These are phyloP conservation scores for Mandrillus leucophaeus DNA, from an alignment of 2,113 vertebrate genomes.

Conservation along the genomic window DNA sequence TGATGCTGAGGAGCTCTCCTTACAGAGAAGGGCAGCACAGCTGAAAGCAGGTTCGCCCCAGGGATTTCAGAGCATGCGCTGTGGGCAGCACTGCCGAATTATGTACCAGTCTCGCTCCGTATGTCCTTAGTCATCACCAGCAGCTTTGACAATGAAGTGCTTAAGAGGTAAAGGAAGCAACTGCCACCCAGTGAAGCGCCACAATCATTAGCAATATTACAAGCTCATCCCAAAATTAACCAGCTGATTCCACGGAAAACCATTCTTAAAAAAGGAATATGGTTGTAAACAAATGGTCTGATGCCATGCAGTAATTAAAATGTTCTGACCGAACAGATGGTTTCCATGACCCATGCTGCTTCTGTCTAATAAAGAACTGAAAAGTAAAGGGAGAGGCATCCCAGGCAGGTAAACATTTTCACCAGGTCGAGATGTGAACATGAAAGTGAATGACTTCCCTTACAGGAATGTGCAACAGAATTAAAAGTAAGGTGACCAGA, in stretches of 20 bases:
- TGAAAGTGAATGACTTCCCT: not conserved
- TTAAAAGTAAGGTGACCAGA: not conserved
- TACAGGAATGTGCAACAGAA: not conserved
- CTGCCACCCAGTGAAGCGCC: not conserved
- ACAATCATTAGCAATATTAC: not conserved
- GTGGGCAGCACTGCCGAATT: not conserved
- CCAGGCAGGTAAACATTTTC: not conserved
- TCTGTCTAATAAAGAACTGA: not conserved
- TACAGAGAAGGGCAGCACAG: not conserved
- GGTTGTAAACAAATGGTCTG: not conserved
- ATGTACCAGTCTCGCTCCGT: not conserved
- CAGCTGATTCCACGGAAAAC: not conserved
- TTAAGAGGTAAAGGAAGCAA: not conserved
- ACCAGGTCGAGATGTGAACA: not conserved
- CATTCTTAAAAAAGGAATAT: not conserved
- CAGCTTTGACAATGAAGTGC: not conserved
- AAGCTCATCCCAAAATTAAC: not conserved
- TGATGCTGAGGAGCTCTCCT: not conserved
- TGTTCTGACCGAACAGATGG: not conserved
- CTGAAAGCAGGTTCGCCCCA: not conserved
- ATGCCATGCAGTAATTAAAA: not conserved
- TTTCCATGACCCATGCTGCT: not conserved
- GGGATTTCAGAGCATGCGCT: rapidly evolving
- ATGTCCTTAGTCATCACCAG: not conserved
- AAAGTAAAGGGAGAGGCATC: not conserved